Conservation (phyloP, 2,888 invertebrate species). For the Trichopria drosophilae region DNA sequence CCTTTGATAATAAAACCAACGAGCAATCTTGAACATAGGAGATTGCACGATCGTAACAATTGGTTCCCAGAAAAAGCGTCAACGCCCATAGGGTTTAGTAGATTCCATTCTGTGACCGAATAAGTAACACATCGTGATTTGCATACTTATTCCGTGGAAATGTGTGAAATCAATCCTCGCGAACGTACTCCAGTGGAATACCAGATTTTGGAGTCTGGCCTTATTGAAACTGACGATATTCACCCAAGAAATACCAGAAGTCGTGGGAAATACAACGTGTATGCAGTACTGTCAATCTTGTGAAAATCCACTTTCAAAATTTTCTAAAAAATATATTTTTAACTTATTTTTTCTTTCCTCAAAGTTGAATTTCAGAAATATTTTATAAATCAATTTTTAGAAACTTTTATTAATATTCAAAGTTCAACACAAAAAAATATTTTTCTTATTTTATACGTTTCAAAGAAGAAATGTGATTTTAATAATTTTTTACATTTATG, state of each 20-base stretch:
- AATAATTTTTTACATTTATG: background rate
- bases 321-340: background rate
- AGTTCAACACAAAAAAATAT: background rate
- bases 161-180: slow-evolving; percentile 41
- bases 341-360: background rate
- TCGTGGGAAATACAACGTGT: too few relatives aligned
- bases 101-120: too few relatives aligned
- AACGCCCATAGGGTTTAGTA: slow-evolving; percentile 11
- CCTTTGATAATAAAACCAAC: slow-evolving; percentile 24
- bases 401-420: background rate
- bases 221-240: too few relatives aligned
- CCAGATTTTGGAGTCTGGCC: too few relatives aligned
- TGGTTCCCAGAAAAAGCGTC: slow-evolving; percentile 15
- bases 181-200: slow-evolving; percentile 33
- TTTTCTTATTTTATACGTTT: background rate
- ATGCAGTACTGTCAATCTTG: too few relatives aligned
- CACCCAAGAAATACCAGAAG: too few relatives aligned
- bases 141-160: slow-evolving; percentile 40
- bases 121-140: slow-evolving; percentile 32
- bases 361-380: too few relatives aligned
- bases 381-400: background rate
- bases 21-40: slow-evolving; percentile 16
- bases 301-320: too few relatives aligned
- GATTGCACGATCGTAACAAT: slow-evolving; percentile 38
- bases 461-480: background rate